Evolutionary conservation across 2,888 invertebrate genomes (phyloP).

Genomic region (Drosophila sordidula): DNA sequence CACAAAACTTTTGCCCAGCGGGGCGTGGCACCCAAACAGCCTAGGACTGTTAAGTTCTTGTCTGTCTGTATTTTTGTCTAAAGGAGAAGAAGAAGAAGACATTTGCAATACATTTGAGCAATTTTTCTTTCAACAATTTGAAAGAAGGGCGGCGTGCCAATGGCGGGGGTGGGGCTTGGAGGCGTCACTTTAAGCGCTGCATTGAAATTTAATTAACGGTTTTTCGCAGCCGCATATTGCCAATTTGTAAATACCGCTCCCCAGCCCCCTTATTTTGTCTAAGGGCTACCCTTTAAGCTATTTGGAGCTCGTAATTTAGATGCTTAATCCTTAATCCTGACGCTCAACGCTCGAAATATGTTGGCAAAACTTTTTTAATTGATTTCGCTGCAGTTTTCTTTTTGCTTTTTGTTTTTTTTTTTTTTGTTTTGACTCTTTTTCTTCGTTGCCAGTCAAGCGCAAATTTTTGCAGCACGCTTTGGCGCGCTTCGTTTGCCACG

Average conservation of each 20-base stretch:
- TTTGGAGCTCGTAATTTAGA: conserved; percentile 59
- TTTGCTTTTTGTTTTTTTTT: conserved; percentile 21
- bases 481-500: conserved; percentile 23
- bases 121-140: conserved; percentile 24
- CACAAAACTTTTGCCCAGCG: conserved; percentile 29
- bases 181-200: conserved; percentile 28
- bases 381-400: conserved; percentile 55
- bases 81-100: conserved; percentile 11
- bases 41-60: conserved; percentile 12
- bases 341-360: conserved; percentile 31
- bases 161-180: neutral
- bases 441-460: conserved; percentile 29
- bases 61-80: conserved; percentile 21
- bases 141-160: neutral
- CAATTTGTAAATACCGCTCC: conserved; percentile 32
- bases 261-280: neutral
- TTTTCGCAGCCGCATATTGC: conserved; percentile 39
- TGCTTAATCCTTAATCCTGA: conserved; percentile 64
- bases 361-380: conserved; percentile 72
- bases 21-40: conserved; percentile 41
- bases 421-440: conserved; percentile 32
- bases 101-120: conserved; percentile 40
- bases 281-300: neutral
- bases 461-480: conserved; percentile 57
- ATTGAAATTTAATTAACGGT: conserved; percentile 67